Evolutionary conservation across 2,797 vertebrate genomes (phyloP).

Genomic region (Nyctalus aviator): DNA sequence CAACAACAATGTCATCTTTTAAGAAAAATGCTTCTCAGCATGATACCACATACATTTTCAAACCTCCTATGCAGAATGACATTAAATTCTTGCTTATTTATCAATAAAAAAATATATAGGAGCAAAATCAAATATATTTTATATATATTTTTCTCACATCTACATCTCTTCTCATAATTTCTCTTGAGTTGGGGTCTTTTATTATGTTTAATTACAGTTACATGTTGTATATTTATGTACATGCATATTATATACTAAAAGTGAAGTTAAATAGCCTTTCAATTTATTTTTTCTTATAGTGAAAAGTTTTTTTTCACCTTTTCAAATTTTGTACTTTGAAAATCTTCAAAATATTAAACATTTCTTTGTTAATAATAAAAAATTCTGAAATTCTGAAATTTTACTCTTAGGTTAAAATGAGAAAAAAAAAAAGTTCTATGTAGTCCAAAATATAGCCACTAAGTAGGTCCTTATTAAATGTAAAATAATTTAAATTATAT

Average conservation of each 20-base stretch:
- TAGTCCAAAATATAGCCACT: neutral
- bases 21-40: neutral
- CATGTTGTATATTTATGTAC: neutral
- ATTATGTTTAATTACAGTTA: neutral
- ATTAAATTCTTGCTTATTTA: neutral
- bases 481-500: conserved; percentile 35
- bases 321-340: neutral
- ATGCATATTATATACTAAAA: neutral
- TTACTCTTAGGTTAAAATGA: neutral
- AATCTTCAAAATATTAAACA: neutral
- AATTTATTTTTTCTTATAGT: neutral
- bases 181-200: neutral
- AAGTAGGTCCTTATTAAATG: neutral
- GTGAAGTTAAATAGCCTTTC: neutral
- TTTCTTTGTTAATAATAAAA: neutral
- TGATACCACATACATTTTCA: neutral
- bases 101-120: neutral
- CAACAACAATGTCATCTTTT: neutral
- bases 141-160: neutral
- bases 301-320: neutral
- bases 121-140: neutral
- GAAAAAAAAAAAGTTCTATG: neutral
- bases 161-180: neutral
- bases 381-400: neutral
- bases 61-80: neutral